Conservation (phyloP, 2,113 vertebrate genomes). For the Bagarius yarrelli region DNA sequence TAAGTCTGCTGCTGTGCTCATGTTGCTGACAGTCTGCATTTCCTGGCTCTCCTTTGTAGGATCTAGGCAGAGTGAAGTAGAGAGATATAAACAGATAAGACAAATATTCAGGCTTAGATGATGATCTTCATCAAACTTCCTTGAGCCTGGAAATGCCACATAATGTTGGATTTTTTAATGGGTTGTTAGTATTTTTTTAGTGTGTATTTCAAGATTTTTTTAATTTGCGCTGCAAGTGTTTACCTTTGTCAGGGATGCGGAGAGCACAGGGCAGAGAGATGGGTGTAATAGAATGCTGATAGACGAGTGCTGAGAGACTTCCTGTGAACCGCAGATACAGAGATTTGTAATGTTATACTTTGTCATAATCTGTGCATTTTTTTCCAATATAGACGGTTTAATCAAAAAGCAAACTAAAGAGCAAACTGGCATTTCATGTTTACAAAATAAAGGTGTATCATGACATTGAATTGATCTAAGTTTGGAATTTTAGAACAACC, state of each 20-base stretch:
- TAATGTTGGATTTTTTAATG: too few relatives aligned
- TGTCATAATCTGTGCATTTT: too few relatives aligned
- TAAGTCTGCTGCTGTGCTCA: constrained; percentile 89
- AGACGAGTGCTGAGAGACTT: constrained; percentile 87
- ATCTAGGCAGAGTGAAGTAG: constrained; percentile 66
- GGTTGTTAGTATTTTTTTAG: too few relatives aligned
- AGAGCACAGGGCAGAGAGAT: constrained; percentile 86
- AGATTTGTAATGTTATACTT: too few relatives aligned
- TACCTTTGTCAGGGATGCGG: constrained; percentile 82
- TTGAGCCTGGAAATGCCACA: background rate
- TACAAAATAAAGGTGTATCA: background rate
- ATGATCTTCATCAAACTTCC: background rate
- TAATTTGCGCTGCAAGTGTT: constrained; percentile 1
- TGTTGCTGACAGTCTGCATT: constrained; percentile 73
- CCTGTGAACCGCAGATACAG: constrained; percentile 64
- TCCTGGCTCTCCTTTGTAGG: constrained; percentile 75
- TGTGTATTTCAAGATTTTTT: too few relatives aligned
- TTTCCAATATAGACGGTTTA: too few relatives aligned
- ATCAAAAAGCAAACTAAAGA: too few relatives aligned
- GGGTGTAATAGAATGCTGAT: constrained; percentile 87
- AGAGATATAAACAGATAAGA: background rate
- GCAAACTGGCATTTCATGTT: too few relatives aligned
- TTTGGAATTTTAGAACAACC: background rate
- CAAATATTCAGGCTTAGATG: background rate
- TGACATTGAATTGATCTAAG: background rate